A percentile compares a stretch with the other conserved stretches of the same genome.
These are phyloP conservation scores for Lasius fuliginosus DNA, from an alignment of 2,888 invertebrate genomes.

Conservation along the genomic window DNA sequence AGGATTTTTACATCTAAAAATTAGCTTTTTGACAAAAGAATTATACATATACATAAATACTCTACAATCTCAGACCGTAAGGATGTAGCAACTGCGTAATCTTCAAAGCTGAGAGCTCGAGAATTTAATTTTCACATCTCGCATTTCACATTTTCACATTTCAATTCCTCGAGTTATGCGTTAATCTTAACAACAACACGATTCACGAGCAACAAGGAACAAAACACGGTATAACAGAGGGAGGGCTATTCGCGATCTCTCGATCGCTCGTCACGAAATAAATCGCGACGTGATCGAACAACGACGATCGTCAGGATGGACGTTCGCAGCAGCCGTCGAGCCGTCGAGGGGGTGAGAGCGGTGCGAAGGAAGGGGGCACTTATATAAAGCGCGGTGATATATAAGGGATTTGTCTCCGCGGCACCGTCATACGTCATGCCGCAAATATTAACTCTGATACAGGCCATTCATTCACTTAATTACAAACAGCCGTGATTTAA, in stretches of 20 bases:
- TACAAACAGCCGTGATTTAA: conserved; percentile 86
- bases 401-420: conserved; percentile 86
- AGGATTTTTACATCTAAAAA: neutral
- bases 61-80: neutral
- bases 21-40: neutral
- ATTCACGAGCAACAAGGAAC: neutral
- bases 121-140: neutral
- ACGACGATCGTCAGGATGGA: conserved; percentile 33
- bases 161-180: neutral
- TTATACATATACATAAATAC: neutral
- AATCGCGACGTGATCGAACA: conserved; percentile 49
- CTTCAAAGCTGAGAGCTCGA: neutral
- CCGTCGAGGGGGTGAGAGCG: conserved; percentile 43
- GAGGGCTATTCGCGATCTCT: neutral
- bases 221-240: neutral
- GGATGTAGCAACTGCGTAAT: neutral
- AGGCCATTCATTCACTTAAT: conserved; percentile 87
- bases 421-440: conserved; percentile 86
- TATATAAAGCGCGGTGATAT: conserved; percentile 84
- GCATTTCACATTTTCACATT: no score
- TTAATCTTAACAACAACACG: conserved; percentile 9
- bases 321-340: conserved; percentile 57
- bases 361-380: conserved; percentile 66
- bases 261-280: conserved; percentile 39
- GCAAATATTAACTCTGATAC: conserved; percentile 86